A percentile compares a stretch with the other conserved stretches of the same genome.
These are phyloP conservation scores for Epirrhoe alternata DNA, from an alignment of 2,888 invertebrate genomes.

Conservation along the genomic window DNA sequence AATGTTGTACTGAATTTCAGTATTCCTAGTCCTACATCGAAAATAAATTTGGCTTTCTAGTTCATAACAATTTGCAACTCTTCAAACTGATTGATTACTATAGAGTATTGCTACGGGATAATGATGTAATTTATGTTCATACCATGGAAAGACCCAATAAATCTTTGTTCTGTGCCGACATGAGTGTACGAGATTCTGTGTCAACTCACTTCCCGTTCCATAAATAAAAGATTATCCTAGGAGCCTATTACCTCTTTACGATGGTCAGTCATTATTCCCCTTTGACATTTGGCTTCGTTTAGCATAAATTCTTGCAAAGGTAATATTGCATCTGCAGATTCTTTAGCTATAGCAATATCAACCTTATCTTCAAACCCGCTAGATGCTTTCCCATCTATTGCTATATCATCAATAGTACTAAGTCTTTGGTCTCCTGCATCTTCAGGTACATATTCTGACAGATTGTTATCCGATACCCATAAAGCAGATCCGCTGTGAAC, in stretches of 20 bases:
- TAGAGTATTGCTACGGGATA: constrained; percentile 3
- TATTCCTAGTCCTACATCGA: too few relatives aligned
- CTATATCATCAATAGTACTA: constrained; percentile 22
- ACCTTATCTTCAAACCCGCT: constrained; percentile 37
- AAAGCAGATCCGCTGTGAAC: constrained; percentile 50
- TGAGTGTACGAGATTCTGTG: constrained; percentile 51
- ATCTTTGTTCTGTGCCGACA: constrained; percentile 40
- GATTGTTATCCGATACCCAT: constrained; percentile 58
- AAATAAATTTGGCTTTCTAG: background rate
- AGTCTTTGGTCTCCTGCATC: constrained; percentile 36
- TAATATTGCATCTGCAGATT: constrained; percentile 25
- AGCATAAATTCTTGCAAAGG: constrained; percentile 46
- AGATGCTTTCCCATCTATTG: constrained; percentile 15
- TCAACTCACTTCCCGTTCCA: constrained; percentile 56
- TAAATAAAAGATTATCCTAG: constrained; percentile 58
- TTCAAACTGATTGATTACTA: background rate
- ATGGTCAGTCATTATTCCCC: constrained; percentile 57
- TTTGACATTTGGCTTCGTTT: constrained; percentile 60
- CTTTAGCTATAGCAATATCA: constrained; percentile 12
- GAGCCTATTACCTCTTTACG: constrained; percentile 54
- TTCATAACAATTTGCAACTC: background rate
- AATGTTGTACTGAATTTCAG: too few relatives aligned
- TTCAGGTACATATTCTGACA: constrained; percentile 48
- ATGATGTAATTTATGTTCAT: constrained; percentile 27
- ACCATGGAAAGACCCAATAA: constrained; percentile 43